Evolutionary conservation across 2,113 vertebrate genomes (phyloP), one percentile per base, ranked within the genome.

Genomic region (Galbula dea): DNA sequence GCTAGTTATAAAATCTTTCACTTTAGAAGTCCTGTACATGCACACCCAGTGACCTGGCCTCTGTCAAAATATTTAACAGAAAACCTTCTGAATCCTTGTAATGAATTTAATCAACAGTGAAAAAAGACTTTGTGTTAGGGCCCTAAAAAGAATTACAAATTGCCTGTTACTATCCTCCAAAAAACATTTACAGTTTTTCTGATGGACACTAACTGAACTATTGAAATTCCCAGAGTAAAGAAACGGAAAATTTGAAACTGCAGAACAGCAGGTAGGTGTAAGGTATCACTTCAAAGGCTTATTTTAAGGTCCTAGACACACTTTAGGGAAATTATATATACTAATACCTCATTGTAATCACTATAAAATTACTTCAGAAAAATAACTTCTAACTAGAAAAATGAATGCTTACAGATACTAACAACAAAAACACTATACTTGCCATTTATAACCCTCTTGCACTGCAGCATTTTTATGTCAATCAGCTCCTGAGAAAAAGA

Each of bases 381-480:
- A 90, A 12, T 34, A 75, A 52, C 32, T 77, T 22, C 72, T 83
- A 34, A 55, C 11, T 83, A 22, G 14, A 29, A 62, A 77, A 68
- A 41, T n/a, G 5, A 72, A 52, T 8, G 15, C 6, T 76, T 80
- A 48, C 15, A 83, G 18, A 10, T 27, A 59, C 32, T 62, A 88
- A 54, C 37, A 69, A 74, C 90, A 91, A 6, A 89, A 91, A 15
- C 27, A 14, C 6, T 54, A 45, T 52, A 97, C 98, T 98, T 97
- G 98, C 99, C 98, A 94, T 99, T 99, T 71, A 98, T 96, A 73
- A 99, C 97, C 94, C 99, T 97, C 57, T 97, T 98, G 97, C 99
- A 99, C 95, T 98, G 98, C 68, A 98, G 97, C 99, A 99, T 99
- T 88, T 99, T 99, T 61, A 99, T 98, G 92, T 99, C 99, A 58